A percentile compares a stretch with the other conserved stretches of the same genome.
phyloP scores from a whole-genome alignment of 2,888 invertebrate species.

The Lepidocyrtinus sp. region DNA sequence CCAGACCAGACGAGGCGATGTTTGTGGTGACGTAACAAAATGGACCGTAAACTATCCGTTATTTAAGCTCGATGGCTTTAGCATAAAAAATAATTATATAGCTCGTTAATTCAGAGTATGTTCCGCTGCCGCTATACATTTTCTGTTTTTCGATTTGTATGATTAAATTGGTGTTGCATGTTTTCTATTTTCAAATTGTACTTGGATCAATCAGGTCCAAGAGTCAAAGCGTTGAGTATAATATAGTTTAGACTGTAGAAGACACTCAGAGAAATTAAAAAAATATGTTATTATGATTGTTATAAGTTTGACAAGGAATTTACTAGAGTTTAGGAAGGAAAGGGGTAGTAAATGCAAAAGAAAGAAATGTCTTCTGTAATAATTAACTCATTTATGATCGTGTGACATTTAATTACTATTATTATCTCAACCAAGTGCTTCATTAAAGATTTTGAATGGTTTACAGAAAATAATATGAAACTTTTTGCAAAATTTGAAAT shows the following conservation, averaged over 20 bases:
- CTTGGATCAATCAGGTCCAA: conserved; percentile 40
- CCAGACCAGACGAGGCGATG: too few relatives aligned
- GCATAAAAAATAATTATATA: background rate
- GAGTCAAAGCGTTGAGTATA: too few relatives aligned
- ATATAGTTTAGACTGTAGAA: too few relatives aligned
- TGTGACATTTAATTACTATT: conserved; percentile 47
- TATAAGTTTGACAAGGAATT: conserved; percentile 36
- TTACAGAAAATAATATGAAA: conserved; percentile 30
- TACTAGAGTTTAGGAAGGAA: too few relatives aligned
- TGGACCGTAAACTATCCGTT: conserved; percentile 12
- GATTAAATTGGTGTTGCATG: conserved; percentile 41
- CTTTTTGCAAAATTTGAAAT: too few relatives aligned
- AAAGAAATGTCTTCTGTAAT: conserved; percentile 52
- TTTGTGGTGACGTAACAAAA: conserved; percentile 18
- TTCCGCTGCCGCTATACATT: background rate
- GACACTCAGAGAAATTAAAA: background rate
- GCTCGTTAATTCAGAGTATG: background rate
- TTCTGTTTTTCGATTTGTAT: conserved; percentile 18
- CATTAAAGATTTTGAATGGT: conserved; percentile 55
- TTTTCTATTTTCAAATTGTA: conserved; percentile 55
- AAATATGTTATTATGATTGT: too few relatives aligned
- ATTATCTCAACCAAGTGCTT: conserved; percentile 58
- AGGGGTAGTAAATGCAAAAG: too few relatives aligned
- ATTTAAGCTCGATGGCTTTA: background rate
- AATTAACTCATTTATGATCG: conserved; percentile 48